Base-by-base conservation (phyloP, 2,888 invertebrate species). In the Xylota sylvarum region DNA sequence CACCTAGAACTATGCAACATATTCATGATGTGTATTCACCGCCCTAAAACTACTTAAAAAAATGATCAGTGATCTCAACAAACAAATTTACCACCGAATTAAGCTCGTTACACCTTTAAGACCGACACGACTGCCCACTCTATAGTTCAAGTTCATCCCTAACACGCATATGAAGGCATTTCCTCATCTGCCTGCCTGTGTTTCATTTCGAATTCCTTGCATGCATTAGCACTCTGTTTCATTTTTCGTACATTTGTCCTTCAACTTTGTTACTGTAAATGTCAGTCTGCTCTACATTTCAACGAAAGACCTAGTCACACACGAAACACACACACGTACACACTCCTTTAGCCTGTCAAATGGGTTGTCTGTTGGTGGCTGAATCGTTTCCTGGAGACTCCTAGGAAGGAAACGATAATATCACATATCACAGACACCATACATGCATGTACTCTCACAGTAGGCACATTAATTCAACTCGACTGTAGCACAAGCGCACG, bases 221-320 rank as follows among this genome's bases (percentile, higher is more conserved):
- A 64, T n/a, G 43, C 46, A 19, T 5, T 32, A 17, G 30, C 12
- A 5, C n/a, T 64, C 17, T 48, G 32, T 23, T 65, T 37, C 5
- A 7, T 37, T 58, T 58, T 58, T 64, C 30, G 14, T 5, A 2
- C 37, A 50, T 50, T 73, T 60, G 50, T 50, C 50, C 19, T 23
- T 46, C 46, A 46, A 46, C 46, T 56, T 35, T 35, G 17, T 62
- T 69, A 3, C 69, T 78, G 77, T 48, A 60, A 78, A 69, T 69
- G 77, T 69, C 77, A 78, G 50, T 23, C 43, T 78, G 60, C 5
- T 69, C 60, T 30, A 67, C n/a, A 69, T 77, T 77, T 67, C 27
- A 65, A 50, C 40, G 0, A n/a, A 32, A 65, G 27, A 30, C n/a
- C n/a, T n/a, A n/a, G n/a, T n/a, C n/a, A n/a, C 17, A 48, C 58